These are phyloP conservation scores for Cydia strobilella DNA, from an alignment of 1,140 invertebrate genomes.

Conservation along the genomic window DNA sequence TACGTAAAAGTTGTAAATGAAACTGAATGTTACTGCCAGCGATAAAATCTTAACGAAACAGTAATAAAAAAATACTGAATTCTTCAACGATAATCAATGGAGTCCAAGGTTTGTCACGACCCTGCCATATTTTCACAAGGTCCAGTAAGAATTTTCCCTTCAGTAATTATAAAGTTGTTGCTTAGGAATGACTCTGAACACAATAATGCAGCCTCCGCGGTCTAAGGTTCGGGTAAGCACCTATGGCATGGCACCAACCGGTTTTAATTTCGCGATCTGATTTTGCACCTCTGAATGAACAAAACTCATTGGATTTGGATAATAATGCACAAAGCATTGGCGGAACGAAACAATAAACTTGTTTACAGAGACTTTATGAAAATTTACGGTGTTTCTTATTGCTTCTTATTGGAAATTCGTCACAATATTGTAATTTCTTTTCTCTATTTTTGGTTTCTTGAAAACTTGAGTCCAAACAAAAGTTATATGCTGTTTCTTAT, in stretches of 20 bases:
- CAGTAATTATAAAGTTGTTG: constrained; percentile 50
- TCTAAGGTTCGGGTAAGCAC: constrained; percentile 9
- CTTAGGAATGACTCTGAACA: constrained; percentile 14
- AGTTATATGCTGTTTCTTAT: neutral
- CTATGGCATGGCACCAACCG: constrained; percentile 4
- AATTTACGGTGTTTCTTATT: neutral
- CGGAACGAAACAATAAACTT: neutral
- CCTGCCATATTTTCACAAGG: constrained; percentile 34
- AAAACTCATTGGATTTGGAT: constrained; percentile 10
- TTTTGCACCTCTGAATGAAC: constrained; percentile 15
- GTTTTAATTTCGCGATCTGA: constrained; percentile 7
- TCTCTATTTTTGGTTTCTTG: neutral
- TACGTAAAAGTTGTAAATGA: constrained; percentile 7
- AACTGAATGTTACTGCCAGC: constrained; percentile 3
- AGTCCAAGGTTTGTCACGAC: constrained; percentile 38
- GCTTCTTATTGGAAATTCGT: neutral
- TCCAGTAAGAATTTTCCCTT: constrained; percentile 37
- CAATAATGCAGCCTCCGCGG: constrained; percentile 28
- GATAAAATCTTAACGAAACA: constrained; percentile 29
- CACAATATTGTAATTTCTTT: neutral
- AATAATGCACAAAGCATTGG: neutral
- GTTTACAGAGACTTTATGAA: neutral
- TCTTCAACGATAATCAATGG: constrained; percentile 25
- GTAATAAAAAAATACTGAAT: constrained; percentile 11
- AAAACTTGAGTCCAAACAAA: neutral